Evolutionary conservation across 1,140 invertebrate species (phyloP).

Genomic region (Rhopalosiphum maidis): DNA sequence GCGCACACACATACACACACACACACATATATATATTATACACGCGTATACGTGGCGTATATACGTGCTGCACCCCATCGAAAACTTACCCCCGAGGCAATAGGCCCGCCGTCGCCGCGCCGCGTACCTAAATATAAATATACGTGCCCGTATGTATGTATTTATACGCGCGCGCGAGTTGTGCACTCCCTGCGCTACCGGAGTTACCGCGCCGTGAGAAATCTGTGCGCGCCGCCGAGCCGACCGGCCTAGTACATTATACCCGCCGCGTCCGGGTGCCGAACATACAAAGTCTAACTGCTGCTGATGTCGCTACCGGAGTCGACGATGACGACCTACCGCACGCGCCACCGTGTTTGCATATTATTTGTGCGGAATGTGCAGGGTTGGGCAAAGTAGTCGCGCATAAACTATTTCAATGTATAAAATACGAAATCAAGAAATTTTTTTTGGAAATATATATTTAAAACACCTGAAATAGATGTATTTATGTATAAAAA

Average conservation of each 20-base stretch:
- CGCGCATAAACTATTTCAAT: neutral
- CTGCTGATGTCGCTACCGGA: neutral
- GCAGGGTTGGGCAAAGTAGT: neutral
- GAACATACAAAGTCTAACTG: slow-evolving; percentile 19
- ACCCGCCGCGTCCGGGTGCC: neutral
- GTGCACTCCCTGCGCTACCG: neutral
- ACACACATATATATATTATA: too few relatives aligned
- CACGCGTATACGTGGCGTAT: too few relatives aligned
- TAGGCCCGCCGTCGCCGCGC: neutral
- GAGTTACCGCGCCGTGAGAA: neutral
- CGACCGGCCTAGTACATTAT: neutral
- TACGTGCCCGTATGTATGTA: neutral
- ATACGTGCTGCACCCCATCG: slow-evolving; percentile 33
- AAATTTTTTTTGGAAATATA: neutral
- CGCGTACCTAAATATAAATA: neutral
- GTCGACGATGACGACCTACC: neutral
- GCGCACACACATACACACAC: too few relatives aligned
- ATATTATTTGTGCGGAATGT: neutral
- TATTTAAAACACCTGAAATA: neutral
- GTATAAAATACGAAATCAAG: neutral
- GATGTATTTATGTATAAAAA: too few relatives aligned
- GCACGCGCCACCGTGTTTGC: neutral
- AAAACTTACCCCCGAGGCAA: slow-evolving; percentile 24
- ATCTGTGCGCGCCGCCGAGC: neutral
- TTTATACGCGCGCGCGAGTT: neutral